Percentiles rank a stretch among this genome's conserved stretches.
Evolutionary conservation across 2,797 vertebrate genomes (phyloP).

Genomic region (Chaenodraco wilsoni): DNA sequence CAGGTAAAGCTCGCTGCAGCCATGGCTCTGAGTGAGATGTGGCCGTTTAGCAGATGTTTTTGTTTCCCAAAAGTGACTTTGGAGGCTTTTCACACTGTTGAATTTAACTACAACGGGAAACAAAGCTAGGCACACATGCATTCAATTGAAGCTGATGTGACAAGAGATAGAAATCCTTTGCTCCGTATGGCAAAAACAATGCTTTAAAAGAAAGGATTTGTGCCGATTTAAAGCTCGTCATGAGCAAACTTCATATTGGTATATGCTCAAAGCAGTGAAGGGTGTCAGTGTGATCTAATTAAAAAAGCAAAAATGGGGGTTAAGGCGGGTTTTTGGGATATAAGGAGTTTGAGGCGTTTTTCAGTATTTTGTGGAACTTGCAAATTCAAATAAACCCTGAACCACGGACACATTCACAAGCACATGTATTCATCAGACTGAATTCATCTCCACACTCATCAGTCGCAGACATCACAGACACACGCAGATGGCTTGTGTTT

Average conservation of each 20-base stretch:
- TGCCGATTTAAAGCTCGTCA: constrained; percentile 12
- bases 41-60: constrained; percentile 81
- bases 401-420: constrained; percentile 41
- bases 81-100: constrained; percentile 72
- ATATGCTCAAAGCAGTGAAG: constrained; percentile 58
- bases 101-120: constrained; percentile 76
- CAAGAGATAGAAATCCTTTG: constrained; percentile 38
- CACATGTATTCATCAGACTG: constrained; percentile 57
- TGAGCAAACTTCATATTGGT: constrained; percentile 13
- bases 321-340: constrained; percentile 45
- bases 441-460: constrained; percentile 59
- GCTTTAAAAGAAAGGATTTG: constrained; percentile 26
- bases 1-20: constrained; percentile 72
- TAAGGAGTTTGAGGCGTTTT: constrained; percentile 39
- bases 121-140: constrained; percentile 57
- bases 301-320: constrained; percentile 69
- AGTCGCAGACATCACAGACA: constrained; percentile 39
- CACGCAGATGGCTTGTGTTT: constrained; percentile 63
- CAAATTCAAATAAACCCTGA: constrained; percentile 43
- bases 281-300: constrained; percentile 65
- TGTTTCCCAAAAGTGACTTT: constrained; percentile 69
- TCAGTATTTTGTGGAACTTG: constrained; percentile 28
- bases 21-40: constrained; percentile 64
- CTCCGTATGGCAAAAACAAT: constrained; percentile 39
- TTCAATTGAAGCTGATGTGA: constrained; percentile 57